Percentiles rank a stretch among this genome's conserved stretches.
Conservation (phyloP, 2,797 vertebrate genomes). For the Prionace glauca region DNA sequence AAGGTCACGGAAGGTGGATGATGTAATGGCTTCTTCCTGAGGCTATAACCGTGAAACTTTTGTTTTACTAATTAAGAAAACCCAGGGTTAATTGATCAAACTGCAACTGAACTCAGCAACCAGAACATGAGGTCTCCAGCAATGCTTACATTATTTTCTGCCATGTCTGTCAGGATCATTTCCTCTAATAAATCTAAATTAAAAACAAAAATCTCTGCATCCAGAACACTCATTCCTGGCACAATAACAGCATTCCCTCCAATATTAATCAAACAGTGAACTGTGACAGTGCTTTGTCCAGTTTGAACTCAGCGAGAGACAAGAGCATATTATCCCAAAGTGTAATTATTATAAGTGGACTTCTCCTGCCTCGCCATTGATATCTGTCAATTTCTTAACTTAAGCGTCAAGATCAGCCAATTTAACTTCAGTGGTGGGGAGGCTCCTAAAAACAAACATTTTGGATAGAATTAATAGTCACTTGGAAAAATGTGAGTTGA, state of each 20-base stretch:
- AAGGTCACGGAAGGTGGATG: not conserved
- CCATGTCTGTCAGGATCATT: not conserved
- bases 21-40: not conserved
- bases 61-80: not conserved
- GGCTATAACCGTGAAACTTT: not conserved
- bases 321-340: not conserved
- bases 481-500: too few relatives aligned
- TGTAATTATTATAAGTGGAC: not conserved
- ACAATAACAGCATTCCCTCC: not conserved
- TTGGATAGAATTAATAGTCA: too few relatives aligned
- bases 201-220: not conserved
- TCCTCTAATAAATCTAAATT: not conserved
- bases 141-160: not conserved
- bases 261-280: not conserved
- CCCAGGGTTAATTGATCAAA: not conserved
- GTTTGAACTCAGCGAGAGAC: not conserved
- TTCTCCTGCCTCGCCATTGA: not conserved
- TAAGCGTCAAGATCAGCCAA: not conserved
- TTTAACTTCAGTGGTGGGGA: too few relatives aligned
- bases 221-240: not conserved
- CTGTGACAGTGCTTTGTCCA: not conserved
- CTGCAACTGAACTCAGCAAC: not conserved
- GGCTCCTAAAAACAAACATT: too few relatives aligned
- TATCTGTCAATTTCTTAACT: not conserved
- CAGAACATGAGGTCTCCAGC: not conserved